These are phyloP conservation scores for Delia radicum DNA, from an alignment of 1,140 invertebrate species.

Conservation along the genomic window DNA sequence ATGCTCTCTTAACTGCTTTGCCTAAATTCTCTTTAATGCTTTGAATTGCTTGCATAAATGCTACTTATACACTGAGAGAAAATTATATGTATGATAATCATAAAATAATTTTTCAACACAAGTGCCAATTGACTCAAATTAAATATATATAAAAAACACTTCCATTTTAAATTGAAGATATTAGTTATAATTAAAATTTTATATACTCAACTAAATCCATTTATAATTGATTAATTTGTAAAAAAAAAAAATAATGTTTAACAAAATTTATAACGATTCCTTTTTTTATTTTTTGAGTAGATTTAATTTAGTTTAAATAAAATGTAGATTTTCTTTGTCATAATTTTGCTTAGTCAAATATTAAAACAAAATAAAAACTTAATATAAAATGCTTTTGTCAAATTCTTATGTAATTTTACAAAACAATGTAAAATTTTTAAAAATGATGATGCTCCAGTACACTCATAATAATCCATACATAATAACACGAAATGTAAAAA, in stretches of 20 bases:
- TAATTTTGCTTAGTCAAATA: background rate
- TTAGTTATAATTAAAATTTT: background rate
- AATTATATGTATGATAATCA: slow-evolving; percentile 7
- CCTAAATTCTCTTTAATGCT: background rate
- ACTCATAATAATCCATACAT: no score
- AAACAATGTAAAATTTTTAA: no score
- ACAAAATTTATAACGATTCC: background rate
- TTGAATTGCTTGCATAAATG: background rate
- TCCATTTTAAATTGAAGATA: background rate
- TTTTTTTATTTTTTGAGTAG: background rate
- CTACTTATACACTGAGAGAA: slow-evolving; percentile 8
- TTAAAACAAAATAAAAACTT: no score
- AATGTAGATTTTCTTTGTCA: background rate
- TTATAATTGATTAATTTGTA: background rate
- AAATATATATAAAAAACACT: slow-evolving; percentile 7
- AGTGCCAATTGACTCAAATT: slow-evolving; percentile 28
- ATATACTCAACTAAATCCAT: background rate
- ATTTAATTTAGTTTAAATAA: background rate
- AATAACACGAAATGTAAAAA: no score
- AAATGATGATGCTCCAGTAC: no score
- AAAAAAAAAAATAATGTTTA: no score
- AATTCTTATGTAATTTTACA: no score
- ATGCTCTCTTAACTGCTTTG: background rate
- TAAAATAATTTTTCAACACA: slow-evolving; percentile 18
- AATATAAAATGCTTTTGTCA: background rate